Evolutionary conservation across 2,797 vertebrate species (phyloP).

Genomic region (Bucorvus abyssinicus): DNA sequence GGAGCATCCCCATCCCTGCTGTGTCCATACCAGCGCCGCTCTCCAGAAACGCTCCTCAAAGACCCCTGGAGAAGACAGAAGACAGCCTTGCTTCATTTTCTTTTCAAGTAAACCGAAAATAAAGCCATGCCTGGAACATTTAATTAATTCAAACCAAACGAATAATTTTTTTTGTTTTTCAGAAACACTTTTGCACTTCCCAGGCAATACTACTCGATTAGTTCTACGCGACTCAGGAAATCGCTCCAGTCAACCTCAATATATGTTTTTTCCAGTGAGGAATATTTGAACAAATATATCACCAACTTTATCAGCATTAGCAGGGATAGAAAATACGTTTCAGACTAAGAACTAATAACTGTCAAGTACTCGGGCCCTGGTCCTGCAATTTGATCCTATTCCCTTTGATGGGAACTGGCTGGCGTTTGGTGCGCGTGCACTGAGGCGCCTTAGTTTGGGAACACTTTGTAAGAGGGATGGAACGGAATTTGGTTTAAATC

Average conservation of each 20-base stretch:
- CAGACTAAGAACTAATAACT: background rate
- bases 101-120: background rate
- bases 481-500: background rate
- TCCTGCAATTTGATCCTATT: background rate
- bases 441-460: background rate
- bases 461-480: background rate
- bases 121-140: background rate
- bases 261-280: background rate
- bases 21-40: accelerated
- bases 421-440: background rate
- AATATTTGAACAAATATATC: background rate
- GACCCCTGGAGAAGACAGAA: background rate
- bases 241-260: background rate
- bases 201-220: background rate
- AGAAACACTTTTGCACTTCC: background rate
- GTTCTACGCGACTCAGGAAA: background rate
- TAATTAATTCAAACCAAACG: background rate
- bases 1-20: background rate
- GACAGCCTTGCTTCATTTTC: background rate
- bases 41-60: background rate
- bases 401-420: background rate
- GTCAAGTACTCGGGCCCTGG: background rate
- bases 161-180: background rate
- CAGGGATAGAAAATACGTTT: background rate
- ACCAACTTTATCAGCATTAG: background rate